Percentiles rank a stretch among this genome's conserved stretches.
Conservation (phyloP, 2,888 invertebrate species). For the Osmoderma eremita region DNA sequence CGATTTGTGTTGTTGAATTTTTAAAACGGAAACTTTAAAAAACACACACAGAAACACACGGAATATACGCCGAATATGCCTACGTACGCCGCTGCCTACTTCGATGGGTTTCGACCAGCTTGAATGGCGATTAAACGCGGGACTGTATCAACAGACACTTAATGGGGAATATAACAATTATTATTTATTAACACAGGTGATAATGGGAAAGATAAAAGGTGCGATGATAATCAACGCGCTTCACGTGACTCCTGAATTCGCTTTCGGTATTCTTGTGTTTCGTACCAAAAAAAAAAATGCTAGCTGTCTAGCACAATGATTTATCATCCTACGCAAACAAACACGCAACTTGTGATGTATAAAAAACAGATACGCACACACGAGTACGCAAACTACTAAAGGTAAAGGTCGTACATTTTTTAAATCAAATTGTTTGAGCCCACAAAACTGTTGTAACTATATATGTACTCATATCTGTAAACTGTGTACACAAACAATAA, state of each 20-base stretch:
- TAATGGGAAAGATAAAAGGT: slow-evolving; percentile 25
- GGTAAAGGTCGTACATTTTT: slow-evolving; percentile 17
- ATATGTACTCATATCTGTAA: too few species aligned
- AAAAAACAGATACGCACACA: too few species aligned
- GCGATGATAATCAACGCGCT: slow-evolving; percentile 22
- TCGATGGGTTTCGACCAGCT: neutral
- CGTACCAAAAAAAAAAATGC: neutral
- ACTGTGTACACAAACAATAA: too few species aligned
- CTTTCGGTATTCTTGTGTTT: slow-evolving; percentile 17
- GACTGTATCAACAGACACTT: slow-evolving; percentile 31
- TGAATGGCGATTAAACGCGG: neutral
- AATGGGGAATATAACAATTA: slow-evolving; percentile 17
- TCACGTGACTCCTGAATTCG: neutral
- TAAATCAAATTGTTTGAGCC: neutral
- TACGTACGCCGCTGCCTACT: slow-evolving; percentile 6
- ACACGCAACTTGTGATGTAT: neutral
- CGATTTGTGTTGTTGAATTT: too few species aligned
- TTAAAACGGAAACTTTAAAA: too few species aligned
- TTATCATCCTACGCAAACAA: neutral
- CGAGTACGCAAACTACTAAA: neutral
- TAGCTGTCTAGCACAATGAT: slow-evolving; percentile 5
- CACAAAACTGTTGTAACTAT: neutral
- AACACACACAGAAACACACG: too few species aligned
- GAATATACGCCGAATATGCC: too few species aligned
- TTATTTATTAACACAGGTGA: slow-evolving; percentile 33